Base-by-base conservation (phyloP, 2,797 vertebrate species). In the Euthynnus affinis region DNA sequence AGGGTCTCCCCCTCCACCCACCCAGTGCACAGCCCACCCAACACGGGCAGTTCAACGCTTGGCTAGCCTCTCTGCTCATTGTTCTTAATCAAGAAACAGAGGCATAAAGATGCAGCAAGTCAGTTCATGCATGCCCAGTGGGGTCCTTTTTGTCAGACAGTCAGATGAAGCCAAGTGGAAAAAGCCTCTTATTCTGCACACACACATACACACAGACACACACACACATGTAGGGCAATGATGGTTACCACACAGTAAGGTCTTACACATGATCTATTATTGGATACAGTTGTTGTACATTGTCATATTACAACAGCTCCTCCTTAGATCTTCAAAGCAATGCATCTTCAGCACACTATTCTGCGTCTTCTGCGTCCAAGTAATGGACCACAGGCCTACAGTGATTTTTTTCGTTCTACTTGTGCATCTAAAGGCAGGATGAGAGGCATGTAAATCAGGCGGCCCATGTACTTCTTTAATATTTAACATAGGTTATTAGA, bases 401-500 rank as follows among this genome's bases (percentile, higher is more conserved):
- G 84, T 82, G 75, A 85, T 83, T 91, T 87, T 83, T 89, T 61
- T 65, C 74, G 66, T 46, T 69, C 78, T 80, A 78, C 82, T 83
- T 83, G 81, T 83, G 90, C 92, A 91, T 92, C 90, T 87, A 87
- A 92, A 91, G 91, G 90, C 92, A 86, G 90, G 92, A 93, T 93
- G 92, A 93, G 91, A 94, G 91, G 90, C 91, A 94, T 95, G 94
- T 94, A 94, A 96, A 95, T 95, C 94, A 94, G 93, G 78, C 88
- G 92, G 92, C 86, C 91, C 94, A 92, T 94, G 92, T 95, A 89
- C 94, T 94, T 91, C 94, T 95, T 96, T 94, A 95, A 96, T 95
- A 96, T 96, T 96, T 95, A 96, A 96, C 94, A 94, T 94, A 95
- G 93, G 94, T 95, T 96, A 96, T 95, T 96, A 95, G 95, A 94